phyloP scores from a whole-genome alignment of 2,888 invertebrate genomes.

The Bimastos eiseni region DNA sequence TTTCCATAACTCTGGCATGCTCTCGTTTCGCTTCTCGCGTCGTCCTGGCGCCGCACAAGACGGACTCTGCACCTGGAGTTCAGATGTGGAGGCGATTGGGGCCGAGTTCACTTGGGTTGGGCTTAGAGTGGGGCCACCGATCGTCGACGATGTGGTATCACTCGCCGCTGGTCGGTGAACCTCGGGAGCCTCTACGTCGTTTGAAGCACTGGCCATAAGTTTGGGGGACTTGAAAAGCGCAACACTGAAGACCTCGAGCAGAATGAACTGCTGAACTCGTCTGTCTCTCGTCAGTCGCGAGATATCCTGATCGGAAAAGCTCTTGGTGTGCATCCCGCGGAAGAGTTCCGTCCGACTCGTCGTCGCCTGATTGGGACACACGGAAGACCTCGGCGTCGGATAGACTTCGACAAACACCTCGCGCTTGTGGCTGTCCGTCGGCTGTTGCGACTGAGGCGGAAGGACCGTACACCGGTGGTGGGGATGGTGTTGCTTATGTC shows the following conservation, averaged over 20 bases:
- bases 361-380: not conserved
- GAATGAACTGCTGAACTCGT: slow-evolving; percentile 2
- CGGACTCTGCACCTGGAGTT: not conserved
- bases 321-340: not conserved
- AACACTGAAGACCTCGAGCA: slow-evolving; percentile 19
- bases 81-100: not conserved
- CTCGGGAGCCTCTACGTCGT: not conserved
- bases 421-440: not conserved
- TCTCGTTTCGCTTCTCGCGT: not conserved
- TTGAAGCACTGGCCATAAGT: not conserved
- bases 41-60: not conserved
- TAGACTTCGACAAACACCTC: slow-evolving; percentile 22
- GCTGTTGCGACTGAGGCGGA: not conserved
- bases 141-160: not conserved
- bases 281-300: not conserved
- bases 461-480: not conserved
- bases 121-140: not conserved
- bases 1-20: slow-evolving; percentile 4
- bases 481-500: not conserved
- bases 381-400: slow-evolving; percentile 8
- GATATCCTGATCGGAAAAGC: not conserved
- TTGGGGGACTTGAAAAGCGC: slow-evolving; percentile 1
- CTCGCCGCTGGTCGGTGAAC: not conserved
- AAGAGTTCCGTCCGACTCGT: not conserved
- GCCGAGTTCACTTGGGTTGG: not conserved